Evolutionary conservation across 2,888 invertebrate species (phyloP).

Genomic region (Formica aserva): DNA sequence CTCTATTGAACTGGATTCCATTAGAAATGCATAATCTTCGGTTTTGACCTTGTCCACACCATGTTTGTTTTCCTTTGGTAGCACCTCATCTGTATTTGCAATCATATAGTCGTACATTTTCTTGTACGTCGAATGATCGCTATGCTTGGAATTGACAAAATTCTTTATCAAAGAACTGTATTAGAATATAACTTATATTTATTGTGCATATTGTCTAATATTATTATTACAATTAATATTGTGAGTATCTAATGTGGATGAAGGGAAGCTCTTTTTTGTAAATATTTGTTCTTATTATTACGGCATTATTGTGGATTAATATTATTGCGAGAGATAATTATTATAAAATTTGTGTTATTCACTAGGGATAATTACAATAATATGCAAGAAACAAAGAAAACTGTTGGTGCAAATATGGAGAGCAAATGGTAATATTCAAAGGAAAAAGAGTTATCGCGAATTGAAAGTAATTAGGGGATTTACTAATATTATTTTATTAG

Average conservation of each 20-base stretch:
- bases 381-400: background rate
- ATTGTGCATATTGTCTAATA: conserved; percentile 42
- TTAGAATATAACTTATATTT: conserved; percentile 60
- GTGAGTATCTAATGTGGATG: conserved; percentile 3
- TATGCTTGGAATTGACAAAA: conserved; percentile 88
- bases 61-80: conserved; percentile 88
- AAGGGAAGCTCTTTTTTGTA: background rate
- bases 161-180: conserved; percentile 65
- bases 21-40: conserved; percentile 89
- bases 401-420: background rate
- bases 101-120: conserved; percentile 94
- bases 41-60: conserved; percentile 88
- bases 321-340: background rate
- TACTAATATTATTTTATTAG: background rate
- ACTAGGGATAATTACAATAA: background rate
- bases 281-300: background rate
- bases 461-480: background rate
- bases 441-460: background rate
- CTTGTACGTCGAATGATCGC: conserved; percentile 91
- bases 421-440: background rate
- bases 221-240: background rate
- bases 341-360: background rate
- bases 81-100: conserved; percentile 88
- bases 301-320: background rate
- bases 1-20: conserved; percentile 96